Evolutionary conservation across 1,140 invertebrate species (phyloP).

Genomic region (Nasonia vitripennis): DNA sequence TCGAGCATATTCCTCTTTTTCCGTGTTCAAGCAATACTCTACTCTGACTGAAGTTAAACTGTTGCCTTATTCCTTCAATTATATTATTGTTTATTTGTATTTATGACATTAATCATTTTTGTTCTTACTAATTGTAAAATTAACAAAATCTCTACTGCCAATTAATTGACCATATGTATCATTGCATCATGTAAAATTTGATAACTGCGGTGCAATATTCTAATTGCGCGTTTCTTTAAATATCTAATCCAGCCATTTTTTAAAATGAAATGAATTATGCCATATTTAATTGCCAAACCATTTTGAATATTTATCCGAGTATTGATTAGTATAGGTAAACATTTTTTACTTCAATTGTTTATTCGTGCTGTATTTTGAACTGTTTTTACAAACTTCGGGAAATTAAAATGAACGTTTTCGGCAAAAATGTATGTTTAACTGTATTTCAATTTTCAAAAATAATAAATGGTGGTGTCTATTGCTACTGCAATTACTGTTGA

Average conservation of each 20-base stretch:
- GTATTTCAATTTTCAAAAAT: not conserved
- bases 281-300: constrained; percentile 63
- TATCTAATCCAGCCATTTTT: constrained; percentile 17
- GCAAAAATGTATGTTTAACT: not conserved
- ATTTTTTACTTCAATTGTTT: not conserved
- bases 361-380: not conserved
- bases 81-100: constrained; percentile 13
- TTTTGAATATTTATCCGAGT: constrained; percentile 37
- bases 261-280: constrained; percentile 34
- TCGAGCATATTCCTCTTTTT: not conserved
- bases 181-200: constrained; percentile 33
- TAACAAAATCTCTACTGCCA: constrained; percentile 39
- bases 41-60: constrained; percentile 8
- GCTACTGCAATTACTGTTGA: not conserved
- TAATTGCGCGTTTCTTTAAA: constrained; percentile 6
- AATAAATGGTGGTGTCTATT: not conserved
- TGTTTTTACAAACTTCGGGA: not conserved
- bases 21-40: not conserved
- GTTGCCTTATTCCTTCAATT: constrained; percentile 22
- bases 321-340: not conserved
- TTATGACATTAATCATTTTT: constrained; percentile 3
- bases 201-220: constrained; percentile 56
- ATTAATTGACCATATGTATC: constrained; percentile 15
- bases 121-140: not conserved
- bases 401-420: not conserved